These are phyloP conservation scores for Polyommatus icarus DNA, from an alignment of 2,888 invertebrate genomes.

Conservation along the genomic window DNA sequence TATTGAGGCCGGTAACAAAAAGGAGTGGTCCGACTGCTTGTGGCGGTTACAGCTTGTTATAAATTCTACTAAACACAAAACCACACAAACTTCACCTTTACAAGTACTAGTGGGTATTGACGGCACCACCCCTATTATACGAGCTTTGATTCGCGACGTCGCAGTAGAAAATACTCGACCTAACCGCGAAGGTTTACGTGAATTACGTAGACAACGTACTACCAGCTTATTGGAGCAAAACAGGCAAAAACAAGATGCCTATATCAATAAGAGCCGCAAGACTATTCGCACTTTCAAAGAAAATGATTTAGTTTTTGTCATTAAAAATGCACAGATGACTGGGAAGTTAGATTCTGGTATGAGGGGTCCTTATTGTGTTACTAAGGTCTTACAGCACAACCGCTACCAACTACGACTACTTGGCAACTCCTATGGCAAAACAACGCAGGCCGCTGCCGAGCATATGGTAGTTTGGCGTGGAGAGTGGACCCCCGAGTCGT, in stretches of 20 bases:
- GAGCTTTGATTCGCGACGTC: not conserved
- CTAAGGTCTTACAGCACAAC: not conserved
- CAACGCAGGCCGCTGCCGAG: too few relatives aligned
- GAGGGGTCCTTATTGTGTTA: not conserved
- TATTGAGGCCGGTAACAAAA: too few relatives aligned
- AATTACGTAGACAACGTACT: not conserved
- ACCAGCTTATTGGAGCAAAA: slow-evolving; percentile 1
- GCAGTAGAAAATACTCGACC: not conserved
- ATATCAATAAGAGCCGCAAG: not conserved
- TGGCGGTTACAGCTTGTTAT: too few relatives aligned
- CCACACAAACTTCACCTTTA: too few relatives aligned
- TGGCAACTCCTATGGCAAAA: not conserved
- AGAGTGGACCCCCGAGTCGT: too few relatives aligned
- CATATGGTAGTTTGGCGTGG: too few relatives aligned
- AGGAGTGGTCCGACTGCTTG: too few relatives aligned
- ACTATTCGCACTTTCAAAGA: not conserved
- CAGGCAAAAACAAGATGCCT: slow-evolving; percentile 8
- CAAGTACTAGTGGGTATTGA: too few relatives aligned
- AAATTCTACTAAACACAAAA: too few relatives aligned
- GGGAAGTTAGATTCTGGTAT: slow-evolving; percentile 1
- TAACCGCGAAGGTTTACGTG: too few relatives aligned
- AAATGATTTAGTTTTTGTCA: not conserved
- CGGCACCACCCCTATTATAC: too few relatives aligned
- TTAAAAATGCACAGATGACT: slow-evolving; percentile 2
- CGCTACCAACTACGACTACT: slow-evolving; percentile 5